These are phyloP conservation scores for Catharus fuscescens DNA, from an alignment of 2,113 vertebrate genomes.

Conservation along the genomic window DNA sequence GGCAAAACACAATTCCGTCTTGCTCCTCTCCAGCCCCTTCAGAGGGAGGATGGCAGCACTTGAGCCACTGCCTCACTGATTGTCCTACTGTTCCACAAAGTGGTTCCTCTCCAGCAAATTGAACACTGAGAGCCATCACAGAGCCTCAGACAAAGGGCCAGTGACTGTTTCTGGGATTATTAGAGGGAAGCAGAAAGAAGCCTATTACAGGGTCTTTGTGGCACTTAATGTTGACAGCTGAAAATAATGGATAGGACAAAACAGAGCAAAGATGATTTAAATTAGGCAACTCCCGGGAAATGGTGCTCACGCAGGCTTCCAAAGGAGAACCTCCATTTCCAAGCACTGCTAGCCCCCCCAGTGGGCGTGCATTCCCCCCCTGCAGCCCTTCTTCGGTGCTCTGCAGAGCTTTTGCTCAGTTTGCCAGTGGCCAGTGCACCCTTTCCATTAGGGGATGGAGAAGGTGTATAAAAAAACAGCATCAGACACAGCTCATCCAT, in stretches of 20 bases:
- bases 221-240: conserved; percentile 42
- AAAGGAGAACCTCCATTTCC: background rate
- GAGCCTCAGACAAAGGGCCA: background rate
- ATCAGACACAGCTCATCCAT: background rate
- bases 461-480: background rate
- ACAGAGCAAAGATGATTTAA: conserved; percentile 32
- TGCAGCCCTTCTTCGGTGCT: background rate
- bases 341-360: background rate
- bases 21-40: background rate
- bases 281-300: background rate
- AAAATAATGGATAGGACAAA: conserved; percentile 18
- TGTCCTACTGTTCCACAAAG: conserved; percentile 57
- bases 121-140: conserved; percentile 3
- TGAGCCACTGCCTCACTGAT: conserved; percentile 1
- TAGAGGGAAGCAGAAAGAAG: conserved; percentile 37
- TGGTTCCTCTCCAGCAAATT: conserved; percentile 15
- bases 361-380: background rate
- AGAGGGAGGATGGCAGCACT: conserved; percentile 16
- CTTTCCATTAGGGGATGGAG: background rate
- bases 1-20: conserved; percentile 25
- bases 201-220: background rate
- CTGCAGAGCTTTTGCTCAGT: background rate
- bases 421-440: background rate
- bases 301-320: background rate
- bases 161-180: conserved; percentile 18